phyloP scores from a whole-genome alignment of 2,113 vertebrate genomes.

The Charina bottae region DNA sequence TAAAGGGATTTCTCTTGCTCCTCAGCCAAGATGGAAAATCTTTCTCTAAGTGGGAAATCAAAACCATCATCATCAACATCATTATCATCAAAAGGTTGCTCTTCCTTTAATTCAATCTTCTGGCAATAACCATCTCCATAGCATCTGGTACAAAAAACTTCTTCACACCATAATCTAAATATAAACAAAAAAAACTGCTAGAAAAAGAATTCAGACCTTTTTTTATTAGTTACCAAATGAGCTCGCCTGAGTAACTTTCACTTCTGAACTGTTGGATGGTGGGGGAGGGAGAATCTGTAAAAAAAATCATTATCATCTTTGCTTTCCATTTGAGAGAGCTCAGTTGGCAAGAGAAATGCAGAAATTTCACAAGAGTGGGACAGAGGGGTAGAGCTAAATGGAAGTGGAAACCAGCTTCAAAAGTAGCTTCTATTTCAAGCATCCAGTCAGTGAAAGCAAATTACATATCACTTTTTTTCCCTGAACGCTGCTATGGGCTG shows the following conservation, averaged over 20 bases:
- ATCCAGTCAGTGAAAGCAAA: background rate
- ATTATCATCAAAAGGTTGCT: background rate
- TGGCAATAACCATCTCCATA: background rate
- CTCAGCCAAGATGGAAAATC: background rate
- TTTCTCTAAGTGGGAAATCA: background rate
- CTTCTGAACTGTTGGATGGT: background rate
- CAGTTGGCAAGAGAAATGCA: background rate
- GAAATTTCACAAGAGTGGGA: background rate
- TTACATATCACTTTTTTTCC: background rate
- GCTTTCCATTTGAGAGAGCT: background rate
- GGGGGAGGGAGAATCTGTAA: background rate
- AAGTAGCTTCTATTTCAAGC: background rate
- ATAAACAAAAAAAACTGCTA: background rate
- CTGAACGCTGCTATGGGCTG: background rate
- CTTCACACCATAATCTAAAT: background rate
- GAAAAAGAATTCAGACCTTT: background rate
- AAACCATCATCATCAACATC: background rate
- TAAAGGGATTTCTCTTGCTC: background rate
- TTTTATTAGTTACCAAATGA: background rate
- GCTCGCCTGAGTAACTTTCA: background rate
- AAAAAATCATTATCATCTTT: background rate
- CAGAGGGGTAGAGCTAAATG: background rate
- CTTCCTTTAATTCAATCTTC: background rate
- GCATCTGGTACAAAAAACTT: background rate
- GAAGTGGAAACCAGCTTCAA: background rate